Evolutionary conservation across 1,140 invertebrate species (phyloP).

Genomic region (Drosophila paulistorum): DNA sequence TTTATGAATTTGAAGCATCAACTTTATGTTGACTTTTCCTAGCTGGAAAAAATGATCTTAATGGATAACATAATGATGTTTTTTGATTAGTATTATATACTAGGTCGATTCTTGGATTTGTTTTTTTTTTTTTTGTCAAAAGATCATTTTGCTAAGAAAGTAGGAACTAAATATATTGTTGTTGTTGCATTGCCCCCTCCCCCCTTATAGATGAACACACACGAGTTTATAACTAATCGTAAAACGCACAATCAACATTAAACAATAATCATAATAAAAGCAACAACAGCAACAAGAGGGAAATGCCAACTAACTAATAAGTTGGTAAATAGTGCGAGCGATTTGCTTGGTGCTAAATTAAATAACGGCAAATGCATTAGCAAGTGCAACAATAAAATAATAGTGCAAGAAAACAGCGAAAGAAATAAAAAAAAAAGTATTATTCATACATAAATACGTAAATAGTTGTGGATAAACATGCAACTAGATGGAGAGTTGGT

Average conservation of each 20-base stretch:
- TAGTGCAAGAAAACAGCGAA: background rate
- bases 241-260: conserved; percentile 19
- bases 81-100: too few relatives aligned
- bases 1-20: too few relatives aligned
- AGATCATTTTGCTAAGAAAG: background rate
- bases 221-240: conserved; percentile 17
- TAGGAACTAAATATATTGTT: background rate
- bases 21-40: too few relatives aligned
- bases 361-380: conserved; percentile 70
- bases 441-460: conserved; percentile 13
- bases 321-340: conserved; percentile 55
- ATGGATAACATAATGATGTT: too few relatives aligned
- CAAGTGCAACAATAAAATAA: conserved; percentile 70
- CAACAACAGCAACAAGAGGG: conserved; percentile 3
- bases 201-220: conserved; percentile 21
- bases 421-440: background rate
- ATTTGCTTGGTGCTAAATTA: conserved; percentile 67
- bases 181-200: background rate
- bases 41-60: too few relatives aligned
- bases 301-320: conserved; percentile 28
- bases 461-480: conserved; percentile 54
- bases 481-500: conserved; percentile 39
- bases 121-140: background rate
- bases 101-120: too few relatives aligned
- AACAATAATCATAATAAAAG: background rate